Conservation (phyloP, 2,113 vertebrate genomes). For the Orthonyx spaldingii region DNA sequence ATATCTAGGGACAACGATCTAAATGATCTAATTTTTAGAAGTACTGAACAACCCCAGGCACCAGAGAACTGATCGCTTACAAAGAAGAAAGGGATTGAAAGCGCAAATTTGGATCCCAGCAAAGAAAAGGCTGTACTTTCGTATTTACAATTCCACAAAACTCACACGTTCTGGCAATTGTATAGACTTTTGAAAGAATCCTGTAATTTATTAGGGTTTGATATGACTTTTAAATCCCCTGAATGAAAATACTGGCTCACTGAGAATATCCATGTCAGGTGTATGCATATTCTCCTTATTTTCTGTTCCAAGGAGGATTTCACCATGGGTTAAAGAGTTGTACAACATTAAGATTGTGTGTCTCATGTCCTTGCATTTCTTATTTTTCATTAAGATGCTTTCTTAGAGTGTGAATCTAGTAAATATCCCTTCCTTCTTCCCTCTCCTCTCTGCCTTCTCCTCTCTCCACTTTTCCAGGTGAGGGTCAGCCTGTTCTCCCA, state of each 20-base stretch:
- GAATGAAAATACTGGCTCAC: neutral
- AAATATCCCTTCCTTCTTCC: neutral
- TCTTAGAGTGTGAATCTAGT: neutral
- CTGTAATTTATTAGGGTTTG: neutral
- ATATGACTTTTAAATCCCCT: neutral
- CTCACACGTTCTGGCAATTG: neutral
- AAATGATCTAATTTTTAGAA: neutral
- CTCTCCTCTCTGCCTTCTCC: no score
- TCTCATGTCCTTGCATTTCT: neutral
- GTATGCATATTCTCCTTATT: neutral
- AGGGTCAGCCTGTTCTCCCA: neutral
- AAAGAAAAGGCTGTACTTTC: neutral
- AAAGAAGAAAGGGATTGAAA: neutral
- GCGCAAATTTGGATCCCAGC: neutral
- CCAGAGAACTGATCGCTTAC: neutral
- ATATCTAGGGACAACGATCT: neutral
- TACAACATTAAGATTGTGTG: neutral
- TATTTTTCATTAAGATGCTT: neutral
- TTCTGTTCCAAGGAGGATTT: neutral
- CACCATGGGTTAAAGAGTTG: neutral
- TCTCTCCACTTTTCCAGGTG: neutral
- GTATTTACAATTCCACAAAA: neutral
- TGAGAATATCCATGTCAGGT: neutral
- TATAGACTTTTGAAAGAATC: neutral
- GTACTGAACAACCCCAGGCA: neutral